Conservation (phyloP, 2,888 invertebrate species). For the Deilephila elpenor region DNA sequence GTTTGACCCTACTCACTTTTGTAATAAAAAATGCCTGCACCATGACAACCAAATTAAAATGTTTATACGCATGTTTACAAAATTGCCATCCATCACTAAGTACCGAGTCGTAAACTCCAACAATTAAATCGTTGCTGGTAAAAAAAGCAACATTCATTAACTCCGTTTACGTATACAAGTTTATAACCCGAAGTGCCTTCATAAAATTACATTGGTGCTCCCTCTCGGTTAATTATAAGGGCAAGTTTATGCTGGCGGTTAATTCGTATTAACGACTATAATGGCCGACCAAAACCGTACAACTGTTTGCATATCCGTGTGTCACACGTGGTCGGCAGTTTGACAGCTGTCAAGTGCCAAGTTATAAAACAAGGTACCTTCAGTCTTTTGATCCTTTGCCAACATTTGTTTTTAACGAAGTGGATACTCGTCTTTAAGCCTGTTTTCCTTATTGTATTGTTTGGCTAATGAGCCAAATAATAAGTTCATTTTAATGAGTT, state of each 20-base stretch:
- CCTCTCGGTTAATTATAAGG: constrained; percentile 55
- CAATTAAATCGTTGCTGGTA: constrained; percentile 31
- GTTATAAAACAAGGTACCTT: not conserved
- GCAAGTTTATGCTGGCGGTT: constrained; percentile 48
- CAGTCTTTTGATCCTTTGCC: not conserved
- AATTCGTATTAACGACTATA: constrained; percentile 57
- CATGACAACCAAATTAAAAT: too few relatives aligned
- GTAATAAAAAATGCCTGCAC: too few relatives aligned
- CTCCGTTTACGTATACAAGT: constrained; percentile 55
- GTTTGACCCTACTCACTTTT: too few relatives aligned
- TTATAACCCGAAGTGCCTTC: constrained; percentile 56
- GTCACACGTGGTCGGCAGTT: constrained; percentile 18
- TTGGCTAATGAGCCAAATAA: not conserved
- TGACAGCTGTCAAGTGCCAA: not conserved
- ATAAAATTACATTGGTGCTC: constrained; percentile 62
- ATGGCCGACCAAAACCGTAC: constrained; percentile 47
- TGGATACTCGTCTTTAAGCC: not conserved
- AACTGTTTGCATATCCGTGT: constrained; percentile 49
- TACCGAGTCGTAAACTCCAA: constrained; percentile 1
- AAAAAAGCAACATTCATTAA: constrained; percentile 52
- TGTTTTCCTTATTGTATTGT: not conserved
- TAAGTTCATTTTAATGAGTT: too few relatives aligned
- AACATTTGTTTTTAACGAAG: not conserved
- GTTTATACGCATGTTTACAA: not conserved
- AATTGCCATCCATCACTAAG: not conserved